Conservation (phyloP, 2,888 invertebrate species). For the Isoperla grammatica region DNA sequence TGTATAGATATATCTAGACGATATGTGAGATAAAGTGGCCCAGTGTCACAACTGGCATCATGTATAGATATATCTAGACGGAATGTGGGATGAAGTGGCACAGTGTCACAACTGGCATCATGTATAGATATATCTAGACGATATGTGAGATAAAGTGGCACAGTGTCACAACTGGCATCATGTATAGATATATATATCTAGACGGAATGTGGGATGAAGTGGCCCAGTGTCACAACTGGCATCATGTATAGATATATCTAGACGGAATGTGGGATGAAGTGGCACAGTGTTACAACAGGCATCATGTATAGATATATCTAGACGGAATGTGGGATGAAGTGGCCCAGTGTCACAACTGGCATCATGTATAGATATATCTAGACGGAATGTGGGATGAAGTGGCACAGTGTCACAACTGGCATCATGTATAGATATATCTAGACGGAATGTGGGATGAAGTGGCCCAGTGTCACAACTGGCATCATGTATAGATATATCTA, state of each 20-base stretch:
- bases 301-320: too few species aligned
- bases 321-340: constrained; percentile 2
- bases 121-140: too few species aligned
- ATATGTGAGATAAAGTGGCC: constrained; percentile 3
- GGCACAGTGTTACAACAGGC: constrained; percentile 2
- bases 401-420: constrained; percentile 6
- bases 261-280: constrained; percentile 2
- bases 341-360: constrained; percentile 5
- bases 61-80: too few species aligned
- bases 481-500: too few species aligned
- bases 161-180: constrained; percentile 1
- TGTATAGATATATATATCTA: too few species aligned
- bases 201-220: constrained; percentile 2
- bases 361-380: too few species aligned
- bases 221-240: constrained; percentile 5
- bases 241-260: too few species aligned
- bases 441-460: constrained; percentile 2
- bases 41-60: constrained; percentile 1
- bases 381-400: constrained; percentile 2
- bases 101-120: constrained; percentile 1
- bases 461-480: constrained; percentile 5
- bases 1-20: too few species aligned
- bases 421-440: too few species aligned
- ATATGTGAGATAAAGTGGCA: constrained; percentile 3
- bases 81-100: constrained; percentile 7